Conservation (phyloP, 2,888 invertebrate species). For the Pegoplata infirma region DNA sequence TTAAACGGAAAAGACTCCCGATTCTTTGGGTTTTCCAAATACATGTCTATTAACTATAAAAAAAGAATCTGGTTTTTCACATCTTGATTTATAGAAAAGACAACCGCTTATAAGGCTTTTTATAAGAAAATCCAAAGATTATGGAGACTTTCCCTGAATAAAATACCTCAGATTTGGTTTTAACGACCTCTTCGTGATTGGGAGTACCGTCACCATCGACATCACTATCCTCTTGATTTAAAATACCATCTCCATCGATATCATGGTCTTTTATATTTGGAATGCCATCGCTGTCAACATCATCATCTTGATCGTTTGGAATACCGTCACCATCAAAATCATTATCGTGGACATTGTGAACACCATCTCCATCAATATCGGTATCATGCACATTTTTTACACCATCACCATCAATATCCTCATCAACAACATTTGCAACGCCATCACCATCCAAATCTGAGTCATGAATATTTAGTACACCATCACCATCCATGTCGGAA, state of each 20-base stretch:
- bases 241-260: slow-evolving; percentile 63
- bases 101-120: background rate
- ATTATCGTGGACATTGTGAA: slow-evolving; percentile 70
- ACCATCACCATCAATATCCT: slow-evolving; percentile 72
- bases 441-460: slow-evolving; percentile 72
- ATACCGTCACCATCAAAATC: slow-evolving; percentile 75
- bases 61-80: background rate
- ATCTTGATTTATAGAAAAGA: background rate
- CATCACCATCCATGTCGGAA: slow-evolving; percentile 70
- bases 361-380: slow-evolving; percentile 69
- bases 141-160: slow-evolving; percentile 64
- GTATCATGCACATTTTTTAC: slow-evolving; percentile 73
- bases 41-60: background rate
- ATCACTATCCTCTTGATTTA: slow-evolving; percentile 68
- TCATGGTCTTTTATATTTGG: slow-evolving; percentile 67
- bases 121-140: slow-evolving; percentile 33
- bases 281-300: slow-evolving; percentile 76
- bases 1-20: slow-evolving; percentile 49
- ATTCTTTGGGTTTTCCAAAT: slow-evolving; percentile 32
- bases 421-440: slow-evolving; percentile 73
- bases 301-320: slow-evolving; percentile 73
- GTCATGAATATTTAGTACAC: slow-evolving; percentile 70
- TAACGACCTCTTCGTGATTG: slow-evolving; percentile 61
- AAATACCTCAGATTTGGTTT: slow-evolving; percentile 68
- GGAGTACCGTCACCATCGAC: slow-evolving; percentile 65